Evolutionary conservation across 2,797 vertebrate genomes (phyloP).

Genomic region (Gymnoscopelus braueri): DNA sequence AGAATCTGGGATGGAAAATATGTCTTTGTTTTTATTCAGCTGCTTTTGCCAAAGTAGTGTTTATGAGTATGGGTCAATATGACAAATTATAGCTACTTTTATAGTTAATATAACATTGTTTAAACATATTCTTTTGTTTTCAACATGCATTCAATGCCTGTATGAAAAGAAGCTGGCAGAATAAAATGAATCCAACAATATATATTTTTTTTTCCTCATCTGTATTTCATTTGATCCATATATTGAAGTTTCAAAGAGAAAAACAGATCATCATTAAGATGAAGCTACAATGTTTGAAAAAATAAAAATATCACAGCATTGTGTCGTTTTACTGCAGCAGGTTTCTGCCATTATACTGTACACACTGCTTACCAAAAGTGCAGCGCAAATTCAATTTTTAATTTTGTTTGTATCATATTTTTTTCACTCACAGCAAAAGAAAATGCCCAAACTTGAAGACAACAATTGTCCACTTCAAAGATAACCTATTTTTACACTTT

Average conservation of each 20-base stretch:
- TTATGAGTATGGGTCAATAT: constrained; percentile 27
- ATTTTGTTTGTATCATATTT: no score
- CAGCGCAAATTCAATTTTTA: no score
- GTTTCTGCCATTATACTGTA: constrained; percentile 36
- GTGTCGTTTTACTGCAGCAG: constrained; percentile 37
- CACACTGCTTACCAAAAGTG: constrained; percentile 40
- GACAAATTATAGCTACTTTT: constrained; percentile 47
- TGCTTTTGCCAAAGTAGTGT: constrained; percentile 60
- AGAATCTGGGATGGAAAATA: constrained; percentile 73
- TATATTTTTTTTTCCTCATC: constrained; percentile 6
- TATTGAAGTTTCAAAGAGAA: constrained; percentile 41
- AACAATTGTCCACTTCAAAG: constrained; percentile 27
- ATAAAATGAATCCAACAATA: constrained; percentile 38
- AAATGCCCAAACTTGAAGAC: constrained; percentile 34
- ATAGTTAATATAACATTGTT: constrained; percentile 54
- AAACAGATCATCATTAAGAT: constrained; percentile 65
- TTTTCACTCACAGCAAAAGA: constrained; percentile 40
- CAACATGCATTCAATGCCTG: constrained; percentile 74
- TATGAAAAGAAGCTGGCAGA: constrained; percentile 61
- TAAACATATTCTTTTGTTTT: constrained; percentile 51
- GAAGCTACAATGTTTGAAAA: constrained; percentile 73
- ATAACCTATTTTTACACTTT: constrained; percentile 18
- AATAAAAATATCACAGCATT: constrained; percentile 34
- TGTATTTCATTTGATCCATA: constrained; percentile 36
- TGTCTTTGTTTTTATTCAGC: constrained; percentile 73